Conservation (phyloP, 2,888 invertebrate species). For the Venustoraphidia nigricollis region DNA sequence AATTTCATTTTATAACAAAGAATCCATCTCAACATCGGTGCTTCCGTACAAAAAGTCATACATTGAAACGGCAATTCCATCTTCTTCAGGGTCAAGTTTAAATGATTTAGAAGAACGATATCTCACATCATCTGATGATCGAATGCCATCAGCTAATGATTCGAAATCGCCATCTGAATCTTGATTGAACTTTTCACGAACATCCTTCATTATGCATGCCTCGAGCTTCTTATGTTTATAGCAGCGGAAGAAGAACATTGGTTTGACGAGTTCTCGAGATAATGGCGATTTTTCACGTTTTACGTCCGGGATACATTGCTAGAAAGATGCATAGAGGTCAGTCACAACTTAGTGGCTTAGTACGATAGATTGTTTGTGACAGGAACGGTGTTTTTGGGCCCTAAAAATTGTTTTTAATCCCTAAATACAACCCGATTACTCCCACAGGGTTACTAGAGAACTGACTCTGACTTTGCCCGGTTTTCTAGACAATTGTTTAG, state of each 20-base stretch:
- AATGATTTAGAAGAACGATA: constrained; percentile 35
- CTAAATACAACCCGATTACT: no score
- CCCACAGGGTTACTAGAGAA: no score
- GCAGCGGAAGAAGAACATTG: constrained; percentile 59
- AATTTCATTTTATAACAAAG: constrained; percentile 17
- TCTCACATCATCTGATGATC: constrained; percentile 27
- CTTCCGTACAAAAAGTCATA: constrained; percentile 47
- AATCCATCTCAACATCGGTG: constrained; percentile 39
- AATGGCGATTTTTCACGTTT: constrained; percentile 45
- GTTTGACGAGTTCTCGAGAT: constrained; percentile 45
- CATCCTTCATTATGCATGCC: constrained; percentile 56
- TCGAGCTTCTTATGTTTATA: constrained; percentile 60
- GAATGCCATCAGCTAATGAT: constrained; percentile 32
- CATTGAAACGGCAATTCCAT: constrained; percentile 40
- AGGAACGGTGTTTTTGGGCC: no score
- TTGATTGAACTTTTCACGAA: constrained; percentile 42
- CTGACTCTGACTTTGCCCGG: no score
- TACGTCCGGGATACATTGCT: constrained; percentile 56
- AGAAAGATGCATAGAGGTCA: constrained; percentile 18
- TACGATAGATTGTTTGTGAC: no score
- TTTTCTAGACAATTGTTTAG: no score
- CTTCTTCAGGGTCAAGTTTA: constrained; percentile 31
- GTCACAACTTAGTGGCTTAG: no score
- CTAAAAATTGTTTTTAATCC: no score
- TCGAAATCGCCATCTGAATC: constrained; percentile 39